Evolutionary conservation across 2,797 vertebrate species (phyloP), one percentile per base, ranked within the genome.

Genomic region (Nannoperca australis): DNA sequence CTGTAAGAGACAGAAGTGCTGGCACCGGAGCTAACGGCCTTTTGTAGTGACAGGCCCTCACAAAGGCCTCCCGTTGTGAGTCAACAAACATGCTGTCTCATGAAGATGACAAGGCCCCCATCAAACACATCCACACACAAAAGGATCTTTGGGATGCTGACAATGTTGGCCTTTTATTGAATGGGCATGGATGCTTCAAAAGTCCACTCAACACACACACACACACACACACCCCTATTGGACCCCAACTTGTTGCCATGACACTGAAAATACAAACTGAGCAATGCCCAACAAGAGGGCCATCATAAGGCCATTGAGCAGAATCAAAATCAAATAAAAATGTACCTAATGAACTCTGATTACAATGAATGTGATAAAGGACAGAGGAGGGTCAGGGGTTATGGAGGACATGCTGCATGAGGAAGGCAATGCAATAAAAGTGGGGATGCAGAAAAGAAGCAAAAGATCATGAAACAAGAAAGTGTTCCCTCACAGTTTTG

Each of bases 141-240:
- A 93, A 83, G 86, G 90, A 94, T 93, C 93, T 92, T 88, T 93
- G 85, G 89, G 91, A 92, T 55, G 80, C 73, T 87, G 85, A 94
- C 93, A 94, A 94, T 93, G 90, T 93, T 90, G 85, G 80, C 88
- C 92, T 95, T 94, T 95, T 90, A 95, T 89, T 59, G 75, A 83
- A 88, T 30, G 50, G 50, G 72, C 82, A 90, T 79, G 85, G 87
- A 77, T 63, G 81, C 84, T 92, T 92, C 86, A 90, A 88, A 89
- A 84, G 83, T 82, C 80, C 70, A 69, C 75, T 82, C 86, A 87
- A 78, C 38, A 3, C 38, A 32, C 32, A 32, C 30, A 32, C 30
- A 32, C 81, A 79, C 77, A 81, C 38, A 3, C 38, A 10, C 81
- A 30, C 70, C 27, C 82, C 67, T 72, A 45, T 65, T 44, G 70